Base-by-base conservation (phyloP, 2,797 vertebrate genomes). In the Zonotrichia albicollis region DNA sequence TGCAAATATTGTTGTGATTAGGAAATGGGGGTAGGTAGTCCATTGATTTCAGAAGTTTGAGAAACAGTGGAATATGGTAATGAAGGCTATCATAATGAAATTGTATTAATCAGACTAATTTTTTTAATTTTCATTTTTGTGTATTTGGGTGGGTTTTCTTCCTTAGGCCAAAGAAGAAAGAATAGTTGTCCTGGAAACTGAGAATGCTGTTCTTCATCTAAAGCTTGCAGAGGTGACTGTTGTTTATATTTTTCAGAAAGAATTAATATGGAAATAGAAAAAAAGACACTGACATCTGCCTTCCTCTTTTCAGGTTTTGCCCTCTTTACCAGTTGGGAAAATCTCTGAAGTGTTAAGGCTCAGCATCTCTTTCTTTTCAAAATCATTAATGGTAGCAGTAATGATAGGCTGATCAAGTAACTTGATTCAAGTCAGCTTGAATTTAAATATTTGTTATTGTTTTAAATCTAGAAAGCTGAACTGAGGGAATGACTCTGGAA, bases 161-260 rank as follows among this genome's bases (percentile, higher is more conserved):
- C 94, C 92, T 68, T 83, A 99, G 98, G 95, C 96, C 87, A 98
- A 98, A 98, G 98, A 99, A 95, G 98, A 99, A 94, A 96, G 97
- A 58, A 98, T 99, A 93, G 86, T 98, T 86, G 98, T 98, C 34
- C 94, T 99, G 95, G 98, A 99, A 96, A 98, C 98, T 6, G 98
- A 99, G 94, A 99, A 99, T 68, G 98, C 98, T 10, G 95, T 98
- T 90, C 98, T 99, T 87, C 98, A 98, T 91, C 97, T 99, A 91
- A 98, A 98, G 80, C 95, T 99, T 71, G 98, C 98, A 8, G 97
- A 98, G 98, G 98, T 99, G 97, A 97, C 40, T 43, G 13, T 32
- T 43, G 26, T 40, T 64, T 67, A 2, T 30, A 76, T 74, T 66
- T 81, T 65, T 13, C 4, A 16, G 13, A 61, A 72, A 32, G 0